Conservation (phyloP, 2,888 invertebrate genomes). For the Mesoligia furuncula region DNA sequence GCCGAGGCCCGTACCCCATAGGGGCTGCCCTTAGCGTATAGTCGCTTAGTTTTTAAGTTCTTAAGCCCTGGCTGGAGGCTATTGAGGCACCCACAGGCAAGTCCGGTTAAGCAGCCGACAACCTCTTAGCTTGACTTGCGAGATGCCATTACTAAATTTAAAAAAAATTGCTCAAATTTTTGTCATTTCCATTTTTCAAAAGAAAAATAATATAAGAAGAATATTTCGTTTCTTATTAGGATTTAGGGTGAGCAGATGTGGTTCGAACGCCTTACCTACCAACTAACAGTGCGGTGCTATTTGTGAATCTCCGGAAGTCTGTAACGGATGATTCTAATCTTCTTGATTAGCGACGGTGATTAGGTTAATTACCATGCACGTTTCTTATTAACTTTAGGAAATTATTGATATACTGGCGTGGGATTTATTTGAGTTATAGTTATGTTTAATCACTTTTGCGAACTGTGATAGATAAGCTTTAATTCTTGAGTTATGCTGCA, state of each 20-base stretch:
- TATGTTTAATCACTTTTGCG: not conserved
- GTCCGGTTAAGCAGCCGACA: not conserved
- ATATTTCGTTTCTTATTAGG: not conserved
- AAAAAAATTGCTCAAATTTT: not conserved
- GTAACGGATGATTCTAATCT: slow-evolving; percentile 35
- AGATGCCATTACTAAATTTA: not conserved
- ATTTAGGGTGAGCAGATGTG: not conserved
- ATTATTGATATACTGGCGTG: not conserved
- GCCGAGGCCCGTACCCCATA: not conserved
- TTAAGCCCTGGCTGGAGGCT: not conserved
- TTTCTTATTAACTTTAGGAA: slow-evolving; percentile 16
- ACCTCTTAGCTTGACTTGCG: not conserved
- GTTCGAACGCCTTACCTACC: not conserved
- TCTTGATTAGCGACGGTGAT: slow-evolving; percentile 27
- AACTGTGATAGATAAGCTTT: not conserved
- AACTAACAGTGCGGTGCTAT: not conserved
- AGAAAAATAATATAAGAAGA: not conserved
- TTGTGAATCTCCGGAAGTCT: slow-evolving; percentile 34
- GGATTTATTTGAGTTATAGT: not conserved
- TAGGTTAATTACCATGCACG: slow-evolving; percentile 33
- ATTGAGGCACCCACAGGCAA: not conserved
- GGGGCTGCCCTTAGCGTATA: not conserved
- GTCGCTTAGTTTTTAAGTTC: not conserved
- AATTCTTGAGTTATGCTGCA: not conserved
- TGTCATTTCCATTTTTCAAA: not conserved